Evolutionary conservation across 2,888 invertebrate species (phyloP).

Genomic region (Cistogaster globosa): DNA sequence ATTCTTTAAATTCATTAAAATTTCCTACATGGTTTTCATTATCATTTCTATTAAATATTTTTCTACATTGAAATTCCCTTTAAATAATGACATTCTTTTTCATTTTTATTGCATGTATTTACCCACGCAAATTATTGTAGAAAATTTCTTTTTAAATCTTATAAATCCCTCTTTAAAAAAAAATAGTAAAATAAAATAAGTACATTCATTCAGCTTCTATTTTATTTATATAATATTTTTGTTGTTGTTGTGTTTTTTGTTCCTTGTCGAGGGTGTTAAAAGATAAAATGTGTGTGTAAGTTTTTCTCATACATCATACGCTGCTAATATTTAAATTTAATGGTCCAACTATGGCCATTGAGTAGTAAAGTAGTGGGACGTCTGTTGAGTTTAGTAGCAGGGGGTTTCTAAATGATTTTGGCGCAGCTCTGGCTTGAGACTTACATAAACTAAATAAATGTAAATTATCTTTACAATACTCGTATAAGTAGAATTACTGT

Average conservation of each 20-base stretch:
- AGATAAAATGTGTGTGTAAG: constrained; percentile 36
- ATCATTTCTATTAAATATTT: background rate
- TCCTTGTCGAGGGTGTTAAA: constrained; percentile 43
- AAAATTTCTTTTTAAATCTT: constrained; percentile 69
- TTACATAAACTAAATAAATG: constrained; percentile 36
- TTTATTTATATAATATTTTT: background rate
- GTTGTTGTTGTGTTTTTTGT: too few species aligned
- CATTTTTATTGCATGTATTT: constrained; percentile 79
- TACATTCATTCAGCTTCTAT: constrained; percentile 27
- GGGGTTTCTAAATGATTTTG: background rate
- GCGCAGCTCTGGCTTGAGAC: constrained; percentile 6
- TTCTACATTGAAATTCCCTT: constrained; percentile 28
- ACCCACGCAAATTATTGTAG: constrained; percentile 81
- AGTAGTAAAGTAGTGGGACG: background rate
- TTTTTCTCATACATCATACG: constrained; percentile 49
- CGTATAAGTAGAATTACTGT: constrained; percentile 5
- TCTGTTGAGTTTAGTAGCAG: too few species aligned
- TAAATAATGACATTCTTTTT: constrained; percentile 50
- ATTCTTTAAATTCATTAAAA: too few species aligned
- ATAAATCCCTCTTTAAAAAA: constrained; percentile 65
- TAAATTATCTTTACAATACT: constrained; percentile 65
- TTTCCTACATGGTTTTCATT: too few species aligned
- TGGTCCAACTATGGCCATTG: constrained; percentile 49
- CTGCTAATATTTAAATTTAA: constrained; percentile 45
- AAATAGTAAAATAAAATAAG: constrained; percentile 14